Evolutionary conservation across 1,140 invertebrate genomes (phyloP), one percentile per base, ranked within the genome.

Genomic region (Pollicipes pollicipes): DNA sequence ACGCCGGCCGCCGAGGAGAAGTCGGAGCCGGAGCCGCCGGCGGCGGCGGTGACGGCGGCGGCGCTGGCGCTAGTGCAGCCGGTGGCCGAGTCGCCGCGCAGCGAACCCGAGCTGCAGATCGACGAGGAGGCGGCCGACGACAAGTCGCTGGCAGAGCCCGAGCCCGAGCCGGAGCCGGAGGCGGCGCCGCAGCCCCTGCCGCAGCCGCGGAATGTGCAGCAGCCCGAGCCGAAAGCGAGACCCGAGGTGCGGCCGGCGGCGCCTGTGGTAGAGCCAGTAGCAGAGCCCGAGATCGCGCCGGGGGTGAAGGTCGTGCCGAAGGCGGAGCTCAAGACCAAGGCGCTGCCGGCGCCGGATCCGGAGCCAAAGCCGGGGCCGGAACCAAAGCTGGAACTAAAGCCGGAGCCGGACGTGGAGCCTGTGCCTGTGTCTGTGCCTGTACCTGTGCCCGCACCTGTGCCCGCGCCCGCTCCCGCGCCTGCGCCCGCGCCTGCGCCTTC

Each of bases 71-170:
- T n/a, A 10, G 27, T 29, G 17, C 27, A 28, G 28, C 27, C 64
- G n/a, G 8, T 27, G 3, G 64, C 64, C 27, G 64, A 21, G 64
- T 66, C 64, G 10, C 64, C 64, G 64, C 64, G n/a, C 27, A 66
- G 64, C 17, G 64, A 66, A 66, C 64, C 64, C 2, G 64, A 66
- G 64, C 64, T 66, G 3, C 64, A 28, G 64, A 66, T 66, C n/a
- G 64, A 66, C 28, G 64, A 66, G 28, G 64, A 27, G 24, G 32
- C 32, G 4, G 32, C 16, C 4, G 32, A 58, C 45, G 45, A 58
- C 6, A 58, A 58, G 45, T 6, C 45, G n/a, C n/a, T n/a, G 8
- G 45, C 10, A 2, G 45, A 58, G 45, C 45, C 24, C 13, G 45
- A 17, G 45, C 17, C 45, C 35, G 35, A 35, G 45, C 13, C 13